Conservation (phyloP, 2,113 vertebrate genomes). For the Lagenorhynchus albirostris region DNA sequence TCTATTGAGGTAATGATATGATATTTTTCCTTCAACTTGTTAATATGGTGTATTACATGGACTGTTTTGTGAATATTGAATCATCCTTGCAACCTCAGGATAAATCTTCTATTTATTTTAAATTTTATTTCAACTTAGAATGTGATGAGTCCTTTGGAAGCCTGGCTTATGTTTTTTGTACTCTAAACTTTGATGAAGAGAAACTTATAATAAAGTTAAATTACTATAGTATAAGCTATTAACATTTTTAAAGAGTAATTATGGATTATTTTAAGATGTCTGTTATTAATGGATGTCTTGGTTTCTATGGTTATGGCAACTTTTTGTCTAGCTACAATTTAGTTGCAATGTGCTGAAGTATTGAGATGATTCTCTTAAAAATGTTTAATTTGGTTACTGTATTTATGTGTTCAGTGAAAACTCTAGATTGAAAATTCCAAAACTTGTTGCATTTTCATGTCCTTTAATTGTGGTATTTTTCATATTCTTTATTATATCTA, state of each 20-base stretch:
- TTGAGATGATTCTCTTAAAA: not conserved
- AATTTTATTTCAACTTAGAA: not conserved
- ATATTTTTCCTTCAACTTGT: too few relatives aligned
- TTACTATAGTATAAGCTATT: not conserved
- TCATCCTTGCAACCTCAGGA: too few relatives aligned
- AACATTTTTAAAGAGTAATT: not conserved
- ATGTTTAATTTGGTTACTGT: not conserved
- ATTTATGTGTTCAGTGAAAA: constrained; percentile 4
- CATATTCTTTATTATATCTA: not conserved
- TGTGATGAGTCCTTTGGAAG: not conserved
- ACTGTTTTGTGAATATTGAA: too few relatives aligned
- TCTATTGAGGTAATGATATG: too few relatives aligned
- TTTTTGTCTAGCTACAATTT: not conserved
- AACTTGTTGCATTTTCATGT: not conserved
- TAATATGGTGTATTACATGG: too few relatives aligned
- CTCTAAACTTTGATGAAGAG: not conserved
- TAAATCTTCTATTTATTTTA: too few relatives aligned
- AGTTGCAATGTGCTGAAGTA: not conserved
- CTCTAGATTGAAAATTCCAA: not conserved
- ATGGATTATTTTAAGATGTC: not conserved
- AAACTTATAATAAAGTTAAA: not conserved
- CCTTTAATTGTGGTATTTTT: not conserved
- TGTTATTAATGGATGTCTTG: not conserved
- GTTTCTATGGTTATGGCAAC: not conserved
- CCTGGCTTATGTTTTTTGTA: not conserved